phyloP scores from a whole-genome alignment of 2,797 vertebrate species.

The Syngnathus acus region DNA sequence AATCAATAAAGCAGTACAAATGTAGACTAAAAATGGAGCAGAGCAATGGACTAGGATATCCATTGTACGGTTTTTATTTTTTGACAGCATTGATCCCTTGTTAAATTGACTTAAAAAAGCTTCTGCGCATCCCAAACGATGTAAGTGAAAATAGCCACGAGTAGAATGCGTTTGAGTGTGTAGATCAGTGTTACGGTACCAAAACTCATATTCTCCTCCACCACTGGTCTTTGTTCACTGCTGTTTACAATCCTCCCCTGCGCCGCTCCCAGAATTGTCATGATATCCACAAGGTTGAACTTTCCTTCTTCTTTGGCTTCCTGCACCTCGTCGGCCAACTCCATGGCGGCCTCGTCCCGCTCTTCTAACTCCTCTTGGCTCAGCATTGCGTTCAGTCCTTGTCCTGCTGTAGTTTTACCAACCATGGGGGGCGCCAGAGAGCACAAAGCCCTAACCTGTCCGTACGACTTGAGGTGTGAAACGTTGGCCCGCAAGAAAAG shows the following conservation, averaged over 20 bases:
- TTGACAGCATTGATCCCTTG: conserved; percentile 7
- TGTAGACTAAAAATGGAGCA: not conserved
- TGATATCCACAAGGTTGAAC: conserved; percentile 89
- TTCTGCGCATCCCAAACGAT: conserved; percentile 78
- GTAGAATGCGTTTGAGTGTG: conserved; percentile 66
- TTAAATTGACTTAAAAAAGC: conserved; percentile 57
- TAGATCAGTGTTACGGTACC: conserved; percentile 75
- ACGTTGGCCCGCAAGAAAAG: conserved; percentile 89
- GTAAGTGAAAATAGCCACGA: conserved; percentile 62
- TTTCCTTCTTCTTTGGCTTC: conserved; percentile 75
- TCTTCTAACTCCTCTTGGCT: conserved; percentile 70
- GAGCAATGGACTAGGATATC: not conserved
- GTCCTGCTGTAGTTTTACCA: conserved; percentile 28
- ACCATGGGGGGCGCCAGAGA: conserved; percentile 72
- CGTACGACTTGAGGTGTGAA: conserved; percentile 82
- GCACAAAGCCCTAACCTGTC: conserved; percentile 80
- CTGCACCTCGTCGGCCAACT: conserved; percentile 65
- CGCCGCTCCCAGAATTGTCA: conserved; percentile 87
- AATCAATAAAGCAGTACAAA: not conserved
- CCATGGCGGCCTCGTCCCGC: conserved; percentile 61
- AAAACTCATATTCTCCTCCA: conserved; percentile 73
- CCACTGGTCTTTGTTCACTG: conserved; percentile 68
- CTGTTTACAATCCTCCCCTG: conserved; percentile 70
- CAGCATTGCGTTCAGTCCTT: conserved; percentile 48
- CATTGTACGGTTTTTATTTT: not conserved